Percentiles rank a stretch among this genome's conserved stretches.
These are phyloP conservation scores for Choreutis nemorana DNA, from an alignment of 2,888 invertebrate species.

Conservation along the genomic window DNA sequence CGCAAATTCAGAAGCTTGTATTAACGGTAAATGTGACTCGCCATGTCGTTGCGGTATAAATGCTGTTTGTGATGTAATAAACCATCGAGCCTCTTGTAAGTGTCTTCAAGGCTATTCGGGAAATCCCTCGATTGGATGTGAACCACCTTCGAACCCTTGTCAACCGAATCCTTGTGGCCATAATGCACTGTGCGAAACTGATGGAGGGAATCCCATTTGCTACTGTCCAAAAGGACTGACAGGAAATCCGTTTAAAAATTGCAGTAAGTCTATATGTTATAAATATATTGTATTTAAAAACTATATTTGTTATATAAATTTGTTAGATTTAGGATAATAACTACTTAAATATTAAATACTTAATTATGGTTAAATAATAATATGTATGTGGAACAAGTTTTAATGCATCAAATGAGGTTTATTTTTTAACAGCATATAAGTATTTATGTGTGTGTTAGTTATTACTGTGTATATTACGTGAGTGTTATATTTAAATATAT, in stretches of 20 bases:
- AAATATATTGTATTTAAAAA: too few species aligned
- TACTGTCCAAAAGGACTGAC: constrained; percentile 89
- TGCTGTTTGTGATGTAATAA: constrained; percentile 82
- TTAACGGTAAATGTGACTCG: constrained; percentile 77
- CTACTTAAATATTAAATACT: too few species aligned
- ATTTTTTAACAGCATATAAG: too few species aligned
- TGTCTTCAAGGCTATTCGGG: constrained; percentile 85
- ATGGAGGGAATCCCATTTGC: constrained; percentile 87
- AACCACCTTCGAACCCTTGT: constrained; percentile 79
- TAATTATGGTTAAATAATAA: too few species aligned
- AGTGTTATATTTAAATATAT: too few species aligned
- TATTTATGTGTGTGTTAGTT: too few species aligned
- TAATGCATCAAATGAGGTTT: too few species aligned
- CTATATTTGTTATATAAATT: too few species aligned
- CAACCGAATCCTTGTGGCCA: constrained; percentile 87
- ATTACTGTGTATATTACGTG: too few species aligned
- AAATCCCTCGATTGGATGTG: constrained; percentile 76
- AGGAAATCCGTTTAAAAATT: constrained; percentile 89
- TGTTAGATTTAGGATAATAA: too few species aligned
- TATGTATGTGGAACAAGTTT: too few species aligned
- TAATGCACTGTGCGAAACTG: constrained; percentile 84
- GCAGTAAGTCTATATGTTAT: constrained; percentile 74
- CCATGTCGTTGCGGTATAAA: constrained; percentile 82
- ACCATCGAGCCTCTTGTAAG: constrained; percentile 82
- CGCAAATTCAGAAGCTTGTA: constrained; percentile 76